These are phyloP conservation scores for Macrosiphum euphorbiae DNA, from an alignment of 2,888 invertebrate genomes.

Conservation along the genomic window DNA sequence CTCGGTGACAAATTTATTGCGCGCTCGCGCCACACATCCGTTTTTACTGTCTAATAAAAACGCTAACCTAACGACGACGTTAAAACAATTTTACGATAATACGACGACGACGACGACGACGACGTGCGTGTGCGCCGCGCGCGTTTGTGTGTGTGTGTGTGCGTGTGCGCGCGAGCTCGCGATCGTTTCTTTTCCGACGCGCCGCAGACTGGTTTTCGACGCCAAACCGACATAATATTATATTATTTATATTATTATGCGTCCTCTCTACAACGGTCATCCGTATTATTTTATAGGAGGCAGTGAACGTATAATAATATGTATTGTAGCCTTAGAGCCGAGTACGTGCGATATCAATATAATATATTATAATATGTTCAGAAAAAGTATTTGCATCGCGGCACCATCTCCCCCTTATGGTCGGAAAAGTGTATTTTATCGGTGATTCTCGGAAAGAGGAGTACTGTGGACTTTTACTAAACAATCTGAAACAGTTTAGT, in stretches of 20 bases:
- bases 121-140: background rate
- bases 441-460: background rate
- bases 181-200: slow-evolving; percentile 14
- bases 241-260: background rate
- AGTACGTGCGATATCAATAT: background rate
- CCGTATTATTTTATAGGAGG: background rate
- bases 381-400: background rate
- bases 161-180: background rate
- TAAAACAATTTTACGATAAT: slow-evolving; percentile 50
- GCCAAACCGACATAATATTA: background rate
- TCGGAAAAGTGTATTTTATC: background rate
- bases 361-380: too few relatives aligned
- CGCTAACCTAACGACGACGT: slow-evolving; percentile 59
- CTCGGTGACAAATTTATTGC: slow-evolving; percentile 48
- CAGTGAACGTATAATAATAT: background rate
- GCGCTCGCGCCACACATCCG: slow-evolving; percentile 33
- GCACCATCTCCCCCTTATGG: background rate
- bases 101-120: background rate
- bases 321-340: background rate
- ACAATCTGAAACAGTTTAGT: background rate
- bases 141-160: too few relatives aligned
- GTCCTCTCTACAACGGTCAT: background rate
- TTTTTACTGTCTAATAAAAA: slow-evolving; percentile 61
- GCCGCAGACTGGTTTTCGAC: slow-evolving; percentile 49
- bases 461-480: background rate